Base-by-base conservation (phyloP, 2,797 vertebrate genomes). In the Ficedula albicollis region DNA sequence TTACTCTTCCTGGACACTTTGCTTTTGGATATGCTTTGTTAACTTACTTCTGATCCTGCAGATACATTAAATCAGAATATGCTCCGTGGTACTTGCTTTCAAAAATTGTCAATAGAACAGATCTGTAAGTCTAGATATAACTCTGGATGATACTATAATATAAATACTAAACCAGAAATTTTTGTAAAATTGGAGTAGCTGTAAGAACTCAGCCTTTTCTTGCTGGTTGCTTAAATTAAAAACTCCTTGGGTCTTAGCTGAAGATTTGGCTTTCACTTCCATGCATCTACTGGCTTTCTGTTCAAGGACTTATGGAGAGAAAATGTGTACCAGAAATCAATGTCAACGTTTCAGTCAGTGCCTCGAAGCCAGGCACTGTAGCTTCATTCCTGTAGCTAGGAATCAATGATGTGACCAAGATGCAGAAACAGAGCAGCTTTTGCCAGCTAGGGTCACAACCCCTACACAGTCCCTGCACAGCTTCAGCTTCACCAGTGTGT, bases 341-440 rank as follows among this genome's bases (percentile, higher is more conserved):
- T 0, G 0, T 27, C 51, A 64, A 0, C 9, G 5, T 86, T 75
- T 81, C 32, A 29, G 29, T 34, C 58, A 43, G 16, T 27, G 19
- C 8, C n/a, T 82, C 70, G 91, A 41, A 72, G 8, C 10, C 25
- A 58, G 17, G 5, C 48, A 48, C 46, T 48, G 46, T 22, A 48
- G 22, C 46, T 48, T 25, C 46, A 48, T 48, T 39, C 18, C 21
- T 41, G 10, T 36, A 56, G 27, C 14, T 63, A 64, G 34, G 30
- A 60, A 84, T 41, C 18, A 60, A 15, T 56, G 8, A 39, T 21
- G 41, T 49, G n/a, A 60, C n/a, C 49, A 67, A 59, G 16, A 66
- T 22, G 43, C 3, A 6, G 44, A 84, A 90, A 64, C 27, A 2
- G 36, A 39, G 27, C 16, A 25, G 23, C 18, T 63, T 86, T 89